Evolutionary conservation across 2,888 invertebrate genomes (phyloP).

Genomic region (Eilema griseolum): DNA sequence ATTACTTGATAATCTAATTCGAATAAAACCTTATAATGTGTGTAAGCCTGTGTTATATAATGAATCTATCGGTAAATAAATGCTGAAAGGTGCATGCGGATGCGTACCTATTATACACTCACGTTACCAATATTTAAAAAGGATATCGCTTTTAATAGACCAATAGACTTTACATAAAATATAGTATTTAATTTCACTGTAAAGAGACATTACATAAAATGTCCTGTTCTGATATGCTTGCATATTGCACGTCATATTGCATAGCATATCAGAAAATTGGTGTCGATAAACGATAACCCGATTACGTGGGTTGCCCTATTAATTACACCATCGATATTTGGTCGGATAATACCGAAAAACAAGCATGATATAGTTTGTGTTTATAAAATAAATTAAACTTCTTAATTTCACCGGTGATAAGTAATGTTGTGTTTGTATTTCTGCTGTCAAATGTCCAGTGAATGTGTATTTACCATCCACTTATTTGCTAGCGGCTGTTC

Average conservation of each 20-base stretch:
- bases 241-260: not conserved
- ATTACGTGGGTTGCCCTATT: not conserved
- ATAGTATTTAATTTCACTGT: not conserved
- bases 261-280: not conserved
- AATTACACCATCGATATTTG: not conserved
- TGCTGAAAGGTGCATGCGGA: too few relatives aligned
- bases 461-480: not conserved
- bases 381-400: not conserved
- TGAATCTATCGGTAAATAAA: too few relatives aligned
- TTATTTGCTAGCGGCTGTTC: too few relatives aligned
- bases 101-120: too few relatives aligned
- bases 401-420: not conserved
- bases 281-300: conserved; percentile 1
- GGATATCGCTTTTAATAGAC: too few relatives aligned
- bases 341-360: not conserved
- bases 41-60: not conserved
- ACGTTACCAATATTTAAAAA: too few relatives aligned
- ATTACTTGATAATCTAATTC: not conserved
- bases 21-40: too few relatives aligned
- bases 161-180: not conserved
- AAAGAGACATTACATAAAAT: not conserved
- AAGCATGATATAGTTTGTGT: not conserved
- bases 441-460: too few relatives aligned
- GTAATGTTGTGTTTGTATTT: too few relatives aligned
- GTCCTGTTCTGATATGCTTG: not conserved